phyloP scores from a whole-genome alignment of 2,888 invertebrate species.

The Balanococcus diminutus region DNA sequence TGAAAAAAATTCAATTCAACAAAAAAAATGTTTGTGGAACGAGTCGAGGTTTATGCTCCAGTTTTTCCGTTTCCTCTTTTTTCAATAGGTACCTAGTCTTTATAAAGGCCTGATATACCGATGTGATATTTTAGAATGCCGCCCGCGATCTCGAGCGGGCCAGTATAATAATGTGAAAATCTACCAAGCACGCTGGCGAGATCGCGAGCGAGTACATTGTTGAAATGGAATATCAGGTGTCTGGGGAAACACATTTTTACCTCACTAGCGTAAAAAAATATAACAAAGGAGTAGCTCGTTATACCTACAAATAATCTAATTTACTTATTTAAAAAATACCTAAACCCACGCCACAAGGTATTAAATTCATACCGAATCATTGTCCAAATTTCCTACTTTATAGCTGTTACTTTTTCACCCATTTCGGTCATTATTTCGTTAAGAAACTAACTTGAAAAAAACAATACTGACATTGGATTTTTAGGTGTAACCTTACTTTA shows the following conservation, averaged over 20 bases:
- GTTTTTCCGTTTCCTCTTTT: neutral
- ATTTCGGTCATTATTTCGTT: too few relatives aligned
- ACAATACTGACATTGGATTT: too few relatives aligned
- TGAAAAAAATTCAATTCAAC: neutral
- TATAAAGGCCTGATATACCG: neutral
- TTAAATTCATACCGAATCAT: slow-evolving; percentile 1
- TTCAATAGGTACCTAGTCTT: slow-evolving; percentile 3
- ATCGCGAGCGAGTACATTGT: neutral
- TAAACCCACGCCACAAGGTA: neutral
- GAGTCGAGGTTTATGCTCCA: neutral
- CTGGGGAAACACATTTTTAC: slow-evolving; percentile 3
- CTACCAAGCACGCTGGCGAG: too few relatives aligned
- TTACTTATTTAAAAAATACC: neutral
- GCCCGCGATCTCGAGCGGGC: neutral
- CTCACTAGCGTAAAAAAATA: neutral
- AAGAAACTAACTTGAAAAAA: too few relatives aligned
- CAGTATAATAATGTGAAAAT: too few relatives aligned
- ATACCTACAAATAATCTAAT: slow-evolving; percentile 11
- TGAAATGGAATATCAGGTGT: slow-evolving; percentile 11
- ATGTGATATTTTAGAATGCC: neutral
- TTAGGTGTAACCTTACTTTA: too few relatives aligned
- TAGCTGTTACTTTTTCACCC: too few relatives aligned
- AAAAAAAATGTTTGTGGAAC: neutral
- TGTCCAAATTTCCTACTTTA: neutral
- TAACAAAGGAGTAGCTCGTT: neutral